phyloP scores from a whole-genome alignment of 2,113 vertebrate species.

The Nothocercus julius region DNA sequence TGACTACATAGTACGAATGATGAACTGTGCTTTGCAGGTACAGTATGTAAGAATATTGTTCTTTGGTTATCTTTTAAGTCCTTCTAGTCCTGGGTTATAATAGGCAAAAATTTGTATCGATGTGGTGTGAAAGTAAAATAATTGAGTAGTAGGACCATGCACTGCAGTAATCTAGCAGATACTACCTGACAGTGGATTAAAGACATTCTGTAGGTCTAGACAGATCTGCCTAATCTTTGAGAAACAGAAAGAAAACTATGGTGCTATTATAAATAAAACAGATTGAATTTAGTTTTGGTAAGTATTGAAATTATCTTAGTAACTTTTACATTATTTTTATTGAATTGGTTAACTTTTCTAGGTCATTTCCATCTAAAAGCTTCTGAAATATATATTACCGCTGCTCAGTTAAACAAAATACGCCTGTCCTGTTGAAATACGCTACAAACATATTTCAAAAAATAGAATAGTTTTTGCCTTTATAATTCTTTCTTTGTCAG shows the following conservation, averaged over 20 bases:
- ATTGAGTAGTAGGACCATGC: rapidly evolving
- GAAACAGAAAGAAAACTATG: background rate
- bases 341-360: background rate
- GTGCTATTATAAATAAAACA: background rate
- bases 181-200: background rate
- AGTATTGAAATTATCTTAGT: background rate
- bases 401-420: background rate
- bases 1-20: conserved; percentile 94
- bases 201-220: background rate
- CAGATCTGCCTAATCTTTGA: background rate
- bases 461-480: background rate
- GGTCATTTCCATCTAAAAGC: background rate
- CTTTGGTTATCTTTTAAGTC: background rate
- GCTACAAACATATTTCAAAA: background rate
- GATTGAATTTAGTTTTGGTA: background rate
- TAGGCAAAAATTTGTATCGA: background rate
- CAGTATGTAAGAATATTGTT: background rate
- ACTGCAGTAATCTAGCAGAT: background rate
- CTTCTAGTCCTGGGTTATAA: background rate
- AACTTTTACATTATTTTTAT: background rate
- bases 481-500: background rate
- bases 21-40: conserved; percentile 98
- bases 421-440: background rate
- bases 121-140: background rate
- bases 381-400: background rate